Percentiles rank a stretch among this genome's conserved stretches.
These are phyloP conservation scores for Tetragonisca angustula DNA, from an alignment of 2,888 invertebrate genomes.

Conservation along the genomic window DNA sequence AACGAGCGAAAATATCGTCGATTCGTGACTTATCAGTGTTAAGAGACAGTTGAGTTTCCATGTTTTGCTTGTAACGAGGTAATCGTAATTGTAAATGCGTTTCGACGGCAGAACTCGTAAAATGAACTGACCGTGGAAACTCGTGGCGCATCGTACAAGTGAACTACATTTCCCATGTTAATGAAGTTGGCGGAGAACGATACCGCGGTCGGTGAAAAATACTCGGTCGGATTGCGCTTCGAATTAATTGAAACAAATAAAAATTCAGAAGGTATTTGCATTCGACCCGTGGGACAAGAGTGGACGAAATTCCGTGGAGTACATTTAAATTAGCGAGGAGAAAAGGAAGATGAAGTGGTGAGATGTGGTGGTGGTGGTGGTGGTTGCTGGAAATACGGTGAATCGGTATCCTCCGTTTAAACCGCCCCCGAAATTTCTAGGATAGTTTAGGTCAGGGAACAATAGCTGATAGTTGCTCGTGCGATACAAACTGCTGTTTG, in stretches of 20 bases:
- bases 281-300: not conserved
- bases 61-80: not conserved
- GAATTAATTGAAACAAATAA: not conserved
- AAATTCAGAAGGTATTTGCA: not conserved
- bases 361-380: too few relatives aligned
- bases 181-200: slow-evolving; percentile 3
- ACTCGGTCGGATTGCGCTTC: not conserved
- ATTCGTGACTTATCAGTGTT: not conserved
- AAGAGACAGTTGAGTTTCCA: not conserved
- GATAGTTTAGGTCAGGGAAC: not conserved
- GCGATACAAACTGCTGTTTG: too few relatives aligned
- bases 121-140: not conserved
- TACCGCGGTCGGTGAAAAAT: not conserved
- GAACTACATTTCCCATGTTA: slow-evolving; percentile 25
- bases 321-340: not conserved
- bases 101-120: not conserved
- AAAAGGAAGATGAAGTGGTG: not conserved
- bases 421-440: not conserved
- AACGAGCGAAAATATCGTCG: not conserved
- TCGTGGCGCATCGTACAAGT: not conserved
- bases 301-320: not conserved
- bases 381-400: not conserved
- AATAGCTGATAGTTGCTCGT: not conserved
- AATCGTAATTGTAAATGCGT: not conserved
- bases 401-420: not conserved